Base-by-base conservation (phyloP, 2,797 vertebrate genomes). In the Tragelaphus oryx region DNA sequence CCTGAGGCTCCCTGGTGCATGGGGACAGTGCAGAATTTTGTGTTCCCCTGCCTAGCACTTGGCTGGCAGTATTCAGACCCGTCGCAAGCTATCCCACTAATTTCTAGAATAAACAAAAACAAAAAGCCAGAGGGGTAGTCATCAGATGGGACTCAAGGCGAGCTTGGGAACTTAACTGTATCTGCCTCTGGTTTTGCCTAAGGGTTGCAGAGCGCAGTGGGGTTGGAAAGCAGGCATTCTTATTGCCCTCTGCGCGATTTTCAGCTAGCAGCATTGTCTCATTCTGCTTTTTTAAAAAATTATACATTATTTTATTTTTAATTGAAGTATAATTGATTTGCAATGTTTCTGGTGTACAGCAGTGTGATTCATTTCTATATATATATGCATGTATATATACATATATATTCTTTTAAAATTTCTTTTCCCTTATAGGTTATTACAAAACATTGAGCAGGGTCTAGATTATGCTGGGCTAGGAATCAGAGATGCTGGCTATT, bases 211-310 rank as follows among this genome's bases (percentile, higher is more conserved):
- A 54, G 26, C 20, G 0, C 0, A 14, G 80, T 1, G 8, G 26
- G 28, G 13, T 18, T 30, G 24, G 74, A 78, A 52, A 28, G 60
- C 26, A 41, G 28, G 26, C 1, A 0, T 80, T 22, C 87, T 18
- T 26, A 6, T 12, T 8, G 54, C 18, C 44, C 10, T 50, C 44
- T n/a, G 0, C 8, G 5, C 6, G 1, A 6, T 37, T 24, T 30
- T 50, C 13, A 18, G 9, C 60, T 5, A 37, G 28, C 14, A 68
- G 17, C 57, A 52, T 26, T 12, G 50, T 46, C 37, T 18, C 33
- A 7, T 55, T 48, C 10, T 24, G 12, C 50, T 87, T 75, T 92
- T 71, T 13, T 0, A 11, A 46, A 75, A 28, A 5, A 18, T 30
- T 30, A 48, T 30, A 6, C 5, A 6, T 48, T 76, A 18, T 76